Conservation (phyloP, 2,797 vertebrate species). For the Artibeus jamaicensis region DNA sequence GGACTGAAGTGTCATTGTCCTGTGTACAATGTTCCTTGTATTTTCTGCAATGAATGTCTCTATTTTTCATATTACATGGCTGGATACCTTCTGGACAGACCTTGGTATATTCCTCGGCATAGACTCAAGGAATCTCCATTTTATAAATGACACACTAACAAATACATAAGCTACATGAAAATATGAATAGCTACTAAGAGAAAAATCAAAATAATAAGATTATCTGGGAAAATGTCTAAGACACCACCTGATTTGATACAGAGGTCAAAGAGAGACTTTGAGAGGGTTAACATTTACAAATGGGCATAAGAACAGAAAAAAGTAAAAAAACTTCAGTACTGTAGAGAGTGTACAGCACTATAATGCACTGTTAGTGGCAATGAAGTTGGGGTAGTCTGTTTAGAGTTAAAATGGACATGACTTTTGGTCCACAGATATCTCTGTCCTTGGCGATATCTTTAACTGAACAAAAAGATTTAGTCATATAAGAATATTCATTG, state of each 20-base stretch:
- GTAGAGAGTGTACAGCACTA: neutral
- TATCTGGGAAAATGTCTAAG: neutral
- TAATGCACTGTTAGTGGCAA: neutral
- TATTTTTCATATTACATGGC: too few relatives aligned
- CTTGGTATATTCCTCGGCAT: neutral
- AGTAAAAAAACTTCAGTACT: neutral
- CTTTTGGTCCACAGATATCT: neutral
- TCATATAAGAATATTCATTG: neutral
- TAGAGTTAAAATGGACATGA: constrained; percentile 1
- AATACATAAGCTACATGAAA: neutral
- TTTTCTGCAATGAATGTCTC: too few relatives aligned
- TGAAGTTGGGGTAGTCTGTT: neutral
- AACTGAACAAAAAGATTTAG: neutral
- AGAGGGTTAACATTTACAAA: neutral
- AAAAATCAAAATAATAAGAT: constrained; percentile 25
- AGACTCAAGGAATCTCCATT: neutral
- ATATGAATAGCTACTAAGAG: constrained; percentile 32
- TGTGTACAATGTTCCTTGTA: too few relatives aligned
- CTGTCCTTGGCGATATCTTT: neutral
- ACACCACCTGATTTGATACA: constrained; percentile 13
- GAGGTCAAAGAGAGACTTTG: neutral
- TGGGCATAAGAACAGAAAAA: neutral
- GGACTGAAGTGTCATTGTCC: too few relatives aligned
- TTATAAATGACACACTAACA: constrained; percentile 32
- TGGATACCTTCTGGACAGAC: too few relatives aligned